phyloP scores from a whole-genome alignment of 2,888 invertebrate species.

The Cheilosia grossa region DNA sequence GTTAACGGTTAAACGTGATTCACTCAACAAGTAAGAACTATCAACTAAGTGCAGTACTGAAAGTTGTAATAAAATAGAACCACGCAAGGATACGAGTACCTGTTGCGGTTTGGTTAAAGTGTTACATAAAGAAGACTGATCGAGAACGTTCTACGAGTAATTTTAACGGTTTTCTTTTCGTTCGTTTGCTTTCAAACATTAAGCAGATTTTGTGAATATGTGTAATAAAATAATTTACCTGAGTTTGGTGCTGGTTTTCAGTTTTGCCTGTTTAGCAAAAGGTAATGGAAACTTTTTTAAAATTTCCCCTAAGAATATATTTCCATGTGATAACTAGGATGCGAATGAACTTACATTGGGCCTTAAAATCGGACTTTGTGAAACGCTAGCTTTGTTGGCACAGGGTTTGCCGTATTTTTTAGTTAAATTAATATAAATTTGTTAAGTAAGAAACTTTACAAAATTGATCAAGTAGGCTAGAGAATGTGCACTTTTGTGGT shows the following conservation, averaged over 20 bases:
- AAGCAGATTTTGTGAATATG: constrained; percentile 34
- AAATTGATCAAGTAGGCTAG: too few species aligned
- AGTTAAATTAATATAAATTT: too few species aligned
- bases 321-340: too few species aligned
- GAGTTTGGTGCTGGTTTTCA: constrained; percentile 36
- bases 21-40: constrained; percentile 66
- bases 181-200: neutral
- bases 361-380: too few species aligned
- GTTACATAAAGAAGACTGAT: constrained; percentile 24
- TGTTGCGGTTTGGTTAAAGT: constrained; percentile 50
- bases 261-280: constrained; percentile 52
- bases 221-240: constrained; percentile 57
- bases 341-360: too few species aligned
- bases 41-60: constrained; percentile 36
- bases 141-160: constrained; percentile 8
- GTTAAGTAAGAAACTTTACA: too few species aligned
- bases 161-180: constrained; percentile 27
- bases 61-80: constrained; percentile 29
- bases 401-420: too few species aligned
- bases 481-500: too few species aligned
- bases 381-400: too few species aligned
- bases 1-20: constrained; percentile 72
- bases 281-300: constrained; percentile 26
- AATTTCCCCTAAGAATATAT: too few species aligned
- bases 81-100: constrained; percentile 21